Percentiles rank a stretch among this genome's conserved stretches.
These are phyloP conservation scores for Tympanuchus pallidicinctus DNA, from an alignment of 2,113 vertebrate species.

Conservation along the genomic window DNA sequence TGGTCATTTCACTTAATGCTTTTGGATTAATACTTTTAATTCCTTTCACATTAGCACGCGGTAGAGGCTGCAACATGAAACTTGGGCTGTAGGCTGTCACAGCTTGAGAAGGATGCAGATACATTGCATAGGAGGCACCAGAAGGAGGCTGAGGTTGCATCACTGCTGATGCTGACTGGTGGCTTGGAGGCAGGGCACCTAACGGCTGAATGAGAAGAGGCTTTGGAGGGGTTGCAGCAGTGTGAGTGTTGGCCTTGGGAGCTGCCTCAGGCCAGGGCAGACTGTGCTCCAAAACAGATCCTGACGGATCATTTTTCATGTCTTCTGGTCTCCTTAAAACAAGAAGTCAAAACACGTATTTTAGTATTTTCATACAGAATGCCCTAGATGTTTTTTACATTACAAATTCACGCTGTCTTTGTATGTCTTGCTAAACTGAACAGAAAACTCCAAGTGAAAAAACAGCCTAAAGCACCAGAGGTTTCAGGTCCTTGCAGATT, in stretches of 20 bases:
- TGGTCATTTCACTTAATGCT: background rate
- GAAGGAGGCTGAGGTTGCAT: slow-evolving; percentile 84
- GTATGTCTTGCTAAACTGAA: background rate
- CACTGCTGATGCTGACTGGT: slow-evolving; percentile 76
- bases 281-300: slow-evolving; percentile 16
- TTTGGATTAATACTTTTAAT: slow-evolving; percentile 29
- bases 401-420: background rate
- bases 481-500: background rate
- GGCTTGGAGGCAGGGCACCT: slow-evolving; percentile 71
- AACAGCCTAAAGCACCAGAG: background rate
- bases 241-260: slow-evolving; percentile 20
- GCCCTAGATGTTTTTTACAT: background rate
- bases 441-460: background rate
- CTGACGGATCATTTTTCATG: slow-evolving; percentile 40
- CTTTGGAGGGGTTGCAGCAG: background rate
- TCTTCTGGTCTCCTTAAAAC: slow-evolving; percentile 71
- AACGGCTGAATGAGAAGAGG: slow-evolving; percentile 65
- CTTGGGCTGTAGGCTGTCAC: slow-evolving; percentile 79
- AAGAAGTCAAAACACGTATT: background rate
- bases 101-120: slow-evolving; percentile 82
- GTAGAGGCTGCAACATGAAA: slow-evolving; percentile 83
- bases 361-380: background rate
- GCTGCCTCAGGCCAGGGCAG: background rate
- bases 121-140: slow-evolving; percentile 82
- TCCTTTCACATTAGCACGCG: slow-evolving; percentile 75